These are phyloP conservation scores for Forbesichthys agassizii DNA, from an alignment of 2,113 vertebrate species.

Conservation along the genomic window DNA sequence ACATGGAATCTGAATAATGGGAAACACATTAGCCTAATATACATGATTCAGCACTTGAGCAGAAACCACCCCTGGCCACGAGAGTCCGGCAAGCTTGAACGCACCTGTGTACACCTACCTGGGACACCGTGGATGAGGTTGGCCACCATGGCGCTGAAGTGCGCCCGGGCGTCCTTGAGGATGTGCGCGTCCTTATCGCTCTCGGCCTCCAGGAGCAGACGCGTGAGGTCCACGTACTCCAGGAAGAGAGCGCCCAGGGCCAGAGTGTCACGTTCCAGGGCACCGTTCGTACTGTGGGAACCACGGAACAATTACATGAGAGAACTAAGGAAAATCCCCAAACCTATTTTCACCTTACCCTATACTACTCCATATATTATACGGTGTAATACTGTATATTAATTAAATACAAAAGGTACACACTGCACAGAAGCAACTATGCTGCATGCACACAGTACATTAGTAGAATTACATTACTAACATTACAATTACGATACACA, in stretches of 20 bases:
- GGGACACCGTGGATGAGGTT: slow-evolving; percentile 96
- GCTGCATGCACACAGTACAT: too few species aligned
- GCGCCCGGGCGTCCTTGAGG: slow-evolving; percentile 95
- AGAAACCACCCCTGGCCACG: too few species aligned
- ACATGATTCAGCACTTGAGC: too few species aligned
- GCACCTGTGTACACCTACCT: slow-evolving; percentile 69
- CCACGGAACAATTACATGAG: not conserved
- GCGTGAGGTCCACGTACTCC: slow-evolving; percentile 95
- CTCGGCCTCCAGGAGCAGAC: slow-evolving; percentile 95
- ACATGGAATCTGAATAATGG: too few species aligned
- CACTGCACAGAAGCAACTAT: too few species aligned
- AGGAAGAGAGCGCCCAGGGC: slow-evolving; percentile 94
- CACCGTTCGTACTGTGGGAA: slow-evolving; percentile 88
- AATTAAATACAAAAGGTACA: not conserved
- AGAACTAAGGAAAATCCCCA: not conserved
- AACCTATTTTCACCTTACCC: not conserved
- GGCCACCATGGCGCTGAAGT: slow-evolving; percentile 97
- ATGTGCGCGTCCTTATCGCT: slow-evolving; percentile 93
- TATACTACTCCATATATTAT: not conserved
- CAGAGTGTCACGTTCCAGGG: slow-evolving; percentile 91
- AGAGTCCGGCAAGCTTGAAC: too few species aligned
- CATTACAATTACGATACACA: too few species aligned
- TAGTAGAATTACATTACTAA: too few species aligned
- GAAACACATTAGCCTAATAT: too few species aligned
- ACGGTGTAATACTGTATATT: not conserved